phyloP scores from a whole-genome alignment of 2,113 vertebrate species.

The Gymnocephalus cernua region DNA sequence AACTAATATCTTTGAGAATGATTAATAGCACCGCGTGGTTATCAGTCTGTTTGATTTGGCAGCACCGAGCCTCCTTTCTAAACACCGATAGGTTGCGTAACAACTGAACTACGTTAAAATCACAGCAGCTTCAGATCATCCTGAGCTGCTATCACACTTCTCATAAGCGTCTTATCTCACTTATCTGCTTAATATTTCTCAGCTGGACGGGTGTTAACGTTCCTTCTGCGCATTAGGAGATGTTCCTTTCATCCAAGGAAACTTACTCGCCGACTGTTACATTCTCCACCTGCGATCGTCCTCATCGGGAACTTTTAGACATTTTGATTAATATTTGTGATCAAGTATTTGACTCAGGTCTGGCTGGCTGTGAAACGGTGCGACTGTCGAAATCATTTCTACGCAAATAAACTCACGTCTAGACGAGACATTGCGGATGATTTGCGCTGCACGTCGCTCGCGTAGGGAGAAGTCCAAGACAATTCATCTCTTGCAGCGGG shows the following conservation, averaged over 20 bases:
- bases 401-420: constrained; percentile 20
- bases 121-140: too few relatives aligned
- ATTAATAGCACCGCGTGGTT: not conserved
- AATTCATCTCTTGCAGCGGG: too few relatives aligned
- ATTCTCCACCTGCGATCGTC: not conserved
- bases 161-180: constrained; percentile 2
- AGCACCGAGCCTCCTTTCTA: constrained; percentile 10
- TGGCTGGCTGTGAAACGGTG: not conserved
- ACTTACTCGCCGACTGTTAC: not conserved
- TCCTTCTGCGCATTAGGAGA: not conserved
- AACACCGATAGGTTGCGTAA: constrained; percentile 9
- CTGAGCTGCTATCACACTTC: not conserved
- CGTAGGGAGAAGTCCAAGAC: too few relatives aligned
- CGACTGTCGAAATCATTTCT: not conserved
- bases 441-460: too few relatives aligned
- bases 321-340: not conserved
- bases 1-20: not conserved
- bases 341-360: not conserved
- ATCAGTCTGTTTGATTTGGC: too few relatives aligned
- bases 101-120: too few relatives aligned
- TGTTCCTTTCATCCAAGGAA: not conserved
- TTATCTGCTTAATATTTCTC: constrained; percentile 6
- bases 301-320: not conserved
- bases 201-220: not conserved
- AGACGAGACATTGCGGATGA: not conserved